Conservation (phyloP, 2,888 invertebrate genomes). For the Trissonchulus latispiculum region DNA sequence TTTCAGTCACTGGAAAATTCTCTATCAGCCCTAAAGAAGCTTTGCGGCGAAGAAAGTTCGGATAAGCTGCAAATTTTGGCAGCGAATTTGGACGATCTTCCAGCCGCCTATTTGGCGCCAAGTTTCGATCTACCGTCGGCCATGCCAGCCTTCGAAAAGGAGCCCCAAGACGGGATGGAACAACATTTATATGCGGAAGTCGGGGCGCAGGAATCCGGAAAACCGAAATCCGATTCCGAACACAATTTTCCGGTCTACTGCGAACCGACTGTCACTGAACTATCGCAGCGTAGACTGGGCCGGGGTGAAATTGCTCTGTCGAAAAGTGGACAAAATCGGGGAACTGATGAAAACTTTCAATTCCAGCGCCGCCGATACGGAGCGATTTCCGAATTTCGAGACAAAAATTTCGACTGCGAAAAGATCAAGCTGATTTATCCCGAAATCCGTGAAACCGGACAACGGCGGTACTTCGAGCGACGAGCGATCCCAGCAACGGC, state of each 20-base stretch:
- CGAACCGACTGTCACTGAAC: background rate
- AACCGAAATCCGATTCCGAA: too few relatives aligned
- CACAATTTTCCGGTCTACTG: background rate
- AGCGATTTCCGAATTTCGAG: background rate
- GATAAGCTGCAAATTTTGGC: background rate
- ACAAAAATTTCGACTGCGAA: background rate
- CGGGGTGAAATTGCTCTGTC: background rate
- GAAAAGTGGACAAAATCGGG: background rate
- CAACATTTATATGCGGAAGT: background rate
- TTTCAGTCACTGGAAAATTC: too few relatives aligned
- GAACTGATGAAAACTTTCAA: background rate
- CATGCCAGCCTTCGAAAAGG: background rate
- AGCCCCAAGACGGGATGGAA: too few relatives aligned
- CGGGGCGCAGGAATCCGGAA: background rate
- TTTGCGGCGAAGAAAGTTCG: background rate
- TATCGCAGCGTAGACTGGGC: background rate
- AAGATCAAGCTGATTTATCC: background rate
- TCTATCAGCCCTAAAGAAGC: too few relatives aligned
- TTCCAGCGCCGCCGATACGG: background rate
- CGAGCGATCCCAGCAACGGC: too few relatives aligned
- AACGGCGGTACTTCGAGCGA: too few relatives aligned
- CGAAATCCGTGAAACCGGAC: background rate
- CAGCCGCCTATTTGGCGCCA: background rate
- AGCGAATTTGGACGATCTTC: background rate
- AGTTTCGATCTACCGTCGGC: background rate